Percentiles rank a stretch among this genome's conserved stretches.
These are phyloP conservation scores for Melanotaenia boesemani DNA, from an alignment of 2,797 vertebrate species.

Conservation along the genomic window DNA sequence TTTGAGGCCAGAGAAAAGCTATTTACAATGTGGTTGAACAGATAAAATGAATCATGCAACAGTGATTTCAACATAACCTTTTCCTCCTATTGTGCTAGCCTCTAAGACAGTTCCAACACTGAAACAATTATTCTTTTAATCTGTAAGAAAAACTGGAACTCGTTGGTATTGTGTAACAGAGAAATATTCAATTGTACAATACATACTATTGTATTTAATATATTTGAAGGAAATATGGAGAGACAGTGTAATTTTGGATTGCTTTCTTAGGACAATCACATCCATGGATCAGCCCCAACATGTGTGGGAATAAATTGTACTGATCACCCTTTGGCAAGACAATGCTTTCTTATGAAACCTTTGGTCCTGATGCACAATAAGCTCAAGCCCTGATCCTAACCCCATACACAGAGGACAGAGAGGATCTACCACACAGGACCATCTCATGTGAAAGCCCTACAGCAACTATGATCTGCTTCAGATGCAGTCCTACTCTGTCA, in stretches of 20 bases:
- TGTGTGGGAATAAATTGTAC: neutral
- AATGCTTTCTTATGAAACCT: neutral
- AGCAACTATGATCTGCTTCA: neutral
- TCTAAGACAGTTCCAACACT: neutral
- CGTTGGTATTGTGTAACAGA: neutral
- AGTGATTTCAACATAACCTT: neutral
- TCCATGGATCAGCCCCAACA: neutral
- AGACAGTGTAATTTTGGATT: neutral
- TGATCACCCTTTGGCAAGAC: neutral
- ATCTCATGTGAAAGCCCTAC: neutral
- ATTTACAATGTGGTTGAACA: conserved; percentile 31
- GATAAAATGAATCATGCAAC: neutral
- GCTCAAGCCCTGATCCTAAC: neutral
- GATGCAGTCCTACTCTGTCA: neutral
- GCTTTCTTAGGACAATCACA: neutral
- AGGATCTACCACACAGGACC: no score
- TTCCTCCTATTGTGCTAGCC: neutral
- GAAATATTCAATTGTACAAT: neutral
- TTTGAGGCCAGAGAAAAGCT: conserved; percentile 38
- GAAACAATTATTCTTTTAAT: neutral
- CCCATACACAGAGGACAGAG: no score
- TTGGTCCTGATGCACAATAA: neutral
- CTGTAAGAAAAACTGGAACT: neutral
- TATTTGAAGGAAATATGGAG: neutral
- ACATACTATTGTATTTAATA: neutral